These are phyloP conservation scores for Acleris laterana DNA, from an alignment of 2,888 invertebrate species.

Conservation along the genomic window DNA sequence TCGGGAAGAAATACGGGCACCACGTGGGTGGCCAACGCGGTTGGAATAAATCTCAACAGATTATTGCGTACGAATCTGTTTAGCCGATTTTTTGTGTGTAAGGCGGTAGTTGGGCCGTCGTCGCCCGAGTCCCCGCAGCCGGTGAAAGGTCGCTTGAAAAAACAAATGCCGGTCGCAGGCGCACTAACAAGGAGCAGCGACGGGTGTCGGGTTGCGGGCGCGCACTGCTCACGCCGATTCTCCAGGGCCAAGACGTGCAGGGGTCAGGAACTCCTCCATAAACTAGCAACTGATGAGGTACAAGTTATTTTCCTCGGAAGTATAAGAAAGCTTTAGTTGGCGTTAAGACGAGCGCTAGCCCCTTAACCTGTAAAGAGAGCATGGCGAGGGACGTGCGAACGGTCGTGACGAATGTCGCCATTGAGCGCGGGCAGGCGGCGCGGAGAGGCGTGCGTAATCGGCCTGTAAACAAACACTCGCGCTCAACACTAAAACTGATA, in stretches of 20 bases:
- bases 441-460: slow-evolving; percentile 78
- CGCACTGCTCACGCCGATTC: slow-evolving; percentile 13
- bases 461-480: slow-evolving; percentile 79
- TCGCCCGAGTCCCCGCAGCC: slow-evolving; percentile 62
- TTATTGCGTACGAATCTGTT: slow-evolving; percentile 75
- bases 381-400: slow-evolving; percentile 34
- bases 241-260: not conserved
- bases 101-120: slow-evolving; percentile 63
- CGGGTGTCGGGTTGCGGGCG: slow-evolving; percentile 50
- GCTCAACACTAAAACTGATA: slow-evolving; percentile 79
- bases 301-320: too few relatives aligned
- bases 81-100: slow-evolving; percentile 73
- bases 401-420: slow-evolving; percentile 55
- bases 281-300: too few relatives aligned
- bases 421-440: slow-evolving; percentile 49
- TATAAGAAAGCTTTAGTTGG: not conserved
- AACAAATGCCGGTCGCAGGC: slow-evolving; percentile 59
- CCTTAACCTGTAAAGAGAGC: slow-evolving; percentile 19
- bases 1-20: slow-evolving; percentile 80
- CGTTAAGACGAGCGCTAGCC: slow-evolving; percentile 15
- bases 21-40: slow-evolving; percentile 80
- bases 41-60: slow-evolving; percentile 74
- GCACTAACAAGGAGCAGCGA: slow-evolving; percentile 42
- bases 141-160: slow-evolving; percentile 76
- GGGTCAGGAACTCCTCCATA: not conserved